Base-by-base conservation (phyloP, 2,113 vertebrate genomes). In the Hippocampus guttulatus region DNA sequence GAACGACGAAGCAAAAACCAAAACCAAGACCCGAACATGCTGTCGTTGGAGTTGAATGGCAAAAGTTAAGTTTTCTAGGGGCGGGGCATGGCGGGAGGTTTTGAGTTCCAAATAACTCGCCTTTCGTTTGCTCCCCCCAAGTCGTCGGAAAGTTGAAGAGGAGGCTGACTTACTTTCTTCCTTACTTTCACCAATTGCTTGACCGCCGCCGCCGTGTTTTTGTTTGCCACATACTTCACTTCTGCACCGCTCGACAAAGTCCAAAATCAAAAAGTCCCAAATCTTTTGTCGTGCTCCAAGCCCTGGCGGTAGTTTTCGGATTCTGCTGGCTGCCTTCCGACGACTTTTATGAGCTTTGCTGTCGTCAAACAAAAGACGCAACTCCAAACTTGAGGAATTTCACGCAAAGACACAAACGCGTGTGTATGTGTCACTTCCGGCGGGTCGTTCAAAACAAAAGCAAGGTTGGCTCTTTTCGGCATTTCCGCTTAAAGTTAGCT, bases 141-240 rank as follows among this genome's bases (percentile, higher is more conserved):
- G 51, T 52, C 20, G 51, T 52, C 51, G 51, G 6, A 21, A 2
- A 52, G 20, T 52, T 52, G 51, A n/a, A n/a, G 51, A 21, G 47
- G 15, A n/a, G 20, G 20, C 8, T 52, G 8, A n/a, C 52, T n/a
- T n/a, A 21, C 52, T n/a, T 7, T 58, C 79, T 78, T 43, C 78
- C 83, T 78, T 38, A 82, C 83, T 51, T 51, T 18, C 73, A 43
- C 40, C n/a, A n/a, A n/a, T 8, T 55, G 3, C 52, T n/a, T n/a
- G 52, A 8, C 52, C 21, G n/a, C 21, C 52, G 52, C 52, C 52
- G 52, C 15, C 52, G 52, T 55, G 52, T 49, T 77, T 63, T 62
- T 54, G 55, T 67, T 69, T 83, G 79, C 81, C 76, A 79, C 76
- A 81, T 79, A 54, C 49, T 27, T 80, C n/a, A 51, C 79, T 77